A percentile compares a stretch with the other conserved stretches of the same genome.
phyloP scores from a whole-genome alignment of 2,888 invertebrate genomes.

The Cheilosia vulpina region DNA sequence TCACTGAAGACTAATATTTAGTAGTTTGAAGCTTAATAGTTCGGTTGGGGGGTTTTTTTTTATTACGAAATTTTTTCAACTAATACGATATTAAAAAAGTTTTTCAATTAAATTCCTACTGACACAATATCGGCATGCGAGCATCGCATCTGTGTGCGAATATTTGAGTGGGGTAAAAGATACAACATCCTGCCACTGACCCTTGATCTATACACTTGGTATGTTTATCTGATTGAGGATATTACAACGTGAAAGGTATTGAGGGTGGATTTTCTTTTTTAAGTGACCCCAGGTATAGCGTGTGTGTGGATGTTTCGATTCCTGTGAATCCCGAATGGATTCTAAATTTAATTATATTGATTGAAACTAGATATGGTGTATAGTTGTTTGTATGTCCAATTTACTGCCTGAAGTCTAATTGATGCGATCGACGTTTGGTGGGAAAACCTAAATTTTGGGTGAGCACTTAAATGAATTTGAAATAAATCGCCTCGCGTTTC shows the following conservation, averaged over 20 bases:
- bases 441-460: too few species aligned
- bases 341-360: too few species aligned
- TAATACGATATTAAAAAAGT: conserved; percentile 39
- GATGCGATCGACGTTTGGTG: too few species aligned
- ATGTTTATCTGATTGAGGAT: neutral
- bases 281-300: neutral
- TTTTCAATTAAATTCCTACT: conserved; percentile 38
- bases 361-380: too few species aligned
- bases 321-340: too few species aligned
- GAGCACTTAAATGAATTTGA: too few species aligned
- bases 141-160: neutral
- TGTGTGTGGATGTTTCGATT: too few species aligned
- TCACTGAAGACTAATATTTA: neutral
- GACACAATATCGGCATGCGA: conserved; percentile 9
- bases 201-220: neutral
- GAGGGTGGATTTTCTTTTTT: neutral
- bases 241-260: neutral
- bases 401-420: too few species aligned
- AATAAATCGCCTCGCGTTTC: too few species aligned
- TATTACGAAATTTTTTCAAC: conserved; percentile 7
- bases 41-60: neutral
- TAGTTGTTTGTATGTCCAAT: too few species aligned
- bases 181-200: neutral
- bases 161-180: neutral
- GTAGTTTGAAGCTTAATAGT: neutral